Evolutionary conservation across 2,113 vertebrate species (phyloP).

Genomic region (Mastomys coucha): DNA sequence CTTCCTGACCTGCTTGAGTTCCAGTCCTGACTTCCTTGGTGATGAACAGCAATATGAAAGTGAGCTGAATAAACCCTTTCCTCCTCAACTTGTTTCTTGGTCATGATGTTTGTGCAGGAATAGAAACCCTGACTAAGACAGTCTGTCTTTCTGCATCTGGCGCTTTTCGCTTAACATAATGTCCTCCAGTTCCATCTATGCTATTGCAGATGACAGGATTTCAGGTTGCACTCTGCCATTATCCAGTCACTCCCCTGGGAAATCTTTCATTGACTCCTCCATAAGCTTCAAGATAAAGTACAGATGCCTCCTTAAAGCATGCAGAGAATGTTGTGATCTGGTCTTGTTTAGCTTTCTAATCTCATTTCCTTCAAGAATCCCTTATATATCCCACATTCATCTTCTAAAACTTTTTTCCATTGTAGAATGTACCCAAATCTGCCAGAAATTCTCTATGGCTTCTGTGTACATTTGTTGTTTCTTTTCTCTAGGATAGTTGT

Average conservation of each 20-base stretch:
- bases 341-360: slow-evolving; percentile 58
- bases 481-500: slow-evolving; percentile 7
- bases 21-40: no score
- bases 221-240: not conserved
- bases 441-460: slow-evolving; percentile 27
- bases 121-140: no score
- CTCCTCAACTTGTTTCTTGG: no score
- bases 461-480: slow-evolving; percentile 8
- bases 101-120: no score
- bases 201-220: slow-evolving; percentile 2
- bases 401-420: slow-evolving; percentile 51
- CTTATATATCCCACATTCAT: not conserved
- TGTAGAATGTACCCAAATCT: slow-evolving; percentile 29
- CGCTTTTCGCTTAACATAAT: slow-evolving; percentile 18
- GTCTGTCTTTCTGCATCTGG: slow-evolving; percentile 14
- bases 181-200: not conserved
- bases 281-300: slow-evolving; percentile 61
- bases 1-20: no score
- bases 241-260: slow-evolving; percentile 29
- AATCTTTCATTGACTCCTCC: slow-evolving; percentile 31
- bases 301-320: slow-evolving; percentile 51
- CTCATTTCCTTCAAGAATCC: slow-evolving; percentile 40
- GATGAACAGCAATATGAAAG: no score
- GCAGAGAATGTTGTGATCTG: slow-evolving; percentile 34
- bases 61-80: no score